Evolutionary conservation across 2,797 vertebrate species (phyloP), one percentile per base, ranked within the genome.

Genomic region (Anisognathus igniventris): DNA sequence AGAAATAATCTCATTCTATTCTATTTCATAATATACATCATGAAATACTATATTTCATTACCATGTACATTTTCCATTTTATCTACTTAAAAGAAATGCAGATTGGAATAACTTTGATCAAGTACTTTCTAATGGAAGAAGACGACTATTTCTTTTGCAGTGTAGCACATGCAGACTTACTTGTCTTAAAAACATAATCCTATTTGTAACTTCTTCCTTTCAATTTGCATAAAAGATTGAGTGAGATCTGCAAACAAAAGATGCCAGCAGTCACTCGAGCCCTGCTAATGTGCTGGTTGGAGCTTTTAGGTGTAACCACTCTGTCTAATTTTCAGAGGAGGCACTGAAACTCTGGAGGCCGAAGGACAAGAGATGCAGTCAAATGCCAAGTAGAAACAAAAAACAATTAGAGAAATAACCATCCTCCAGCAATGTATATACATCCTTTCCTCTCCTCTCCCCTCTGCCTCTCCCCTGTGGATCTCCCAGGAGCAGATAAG

Each of bases 1-100:
- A 91, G 57, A 73, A 96, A 85, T 96, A 95, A 95, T 93, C 71
- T 88, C 16, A 88, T 79, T 95, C 23, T 88, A 66, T 84, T 96
- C 64, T 88, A 71, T 92, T 94, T 95, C 51, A 44, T 73, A 86
- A 83, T 73, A 91, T 91, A 72, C 33, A 91, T 71, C 56, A 90
- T 61, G 7, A 93, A 91, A 85, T 66, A 87, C 35, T 86, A 0
- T 95, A 74, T 90, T 92, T 95, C 66, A 47, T 75, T 92, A 79
- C 51, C 83, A 50, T 61, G 5, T 67, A 45, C 54, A 44, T 70
- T 95, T 92, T 68, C 54, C 40, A 60, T 62, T 92, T 92, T 85
- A 78, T 80, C 62, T 94, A 67, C 86, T 96, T 77, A 90, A 85
- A 85, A 90, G 66, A 66, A 92, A 96, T 79, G 45, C 60, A 60